Evolutionary conservation across 2,888 invertebrate genomes (phyloP).

Genomic region (Sicus ferrugineus): DNA sequence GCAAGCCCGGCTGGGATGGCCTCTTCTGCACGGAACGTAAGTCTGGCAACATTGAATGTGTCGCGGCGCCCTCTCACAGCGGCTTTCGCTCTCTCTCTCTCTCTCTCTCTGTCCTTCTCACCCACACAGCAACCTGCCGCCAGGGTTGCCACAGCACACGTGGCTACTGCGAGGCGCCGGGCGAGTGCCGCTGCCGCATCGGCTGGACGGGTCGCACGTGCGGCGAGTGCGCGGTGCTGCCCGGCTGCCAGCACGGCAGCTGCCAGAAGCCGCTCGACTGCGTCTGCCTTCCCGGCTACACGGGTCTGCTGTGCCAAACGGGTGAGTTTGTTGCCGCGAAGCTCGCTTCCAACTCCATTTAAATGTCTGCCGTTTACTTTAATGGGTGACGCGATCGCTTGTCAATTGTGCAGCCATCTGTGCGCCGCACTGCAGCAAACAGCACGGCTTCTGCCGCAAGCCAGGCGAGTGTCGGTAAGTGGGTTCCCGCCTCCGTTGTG

Average conservation of each 20-base stretch:
- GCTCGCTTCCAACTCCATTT: background rate
- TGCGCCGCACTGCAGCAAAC: conserved; percentile 80
- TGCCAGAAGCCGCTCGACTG: conserved; percentile 91
- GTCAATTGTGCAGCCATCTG: conserved; percentile 79
- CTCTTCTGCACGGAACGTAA: conserved; percentile 88
- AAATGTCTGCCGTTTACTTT: background rate
- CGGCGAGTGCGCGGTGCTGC: conserved; percentile 84
- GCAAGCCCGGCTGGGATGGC: conserved; percentile 87
- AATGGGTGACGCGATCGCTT: background rate
- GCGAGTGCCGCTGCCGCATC: conserved; percentile 87
- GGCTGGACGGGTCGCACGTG: conserved; percentile 91
- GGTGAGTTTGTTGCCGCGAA: conserved; percentile 74
- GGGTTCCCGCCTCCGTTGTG: conserved; percentile 23
- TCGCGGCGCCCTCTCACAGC: background rate
- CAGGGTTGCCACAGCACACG: conserved; percentile 83
- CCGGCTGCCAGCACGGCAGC: conserved; percentile 90
- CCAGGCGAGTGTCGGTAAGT: conserved; percentile 79
- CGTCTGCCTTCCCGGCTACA: conserved; percentile 90
- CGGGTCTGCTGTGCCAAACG: conserved; percentile 85
- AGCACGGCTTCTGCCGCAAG: conserved; percentile 83
- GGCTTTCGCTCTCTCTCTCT: background rate
- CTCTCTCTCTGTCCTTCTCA: background rate
- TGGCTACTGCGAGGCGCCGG: conserved; percentile 86
- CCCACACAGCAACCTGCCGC: conserved; percentile 80
- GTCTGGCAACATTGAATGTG: conserved; percentile 47